A percentile compares a stretch with the other conserved stretches of the same genome.
Conservation (phyloP, 35 echinoderm and acorn worm species). For the Antedon bifida region DNA sequence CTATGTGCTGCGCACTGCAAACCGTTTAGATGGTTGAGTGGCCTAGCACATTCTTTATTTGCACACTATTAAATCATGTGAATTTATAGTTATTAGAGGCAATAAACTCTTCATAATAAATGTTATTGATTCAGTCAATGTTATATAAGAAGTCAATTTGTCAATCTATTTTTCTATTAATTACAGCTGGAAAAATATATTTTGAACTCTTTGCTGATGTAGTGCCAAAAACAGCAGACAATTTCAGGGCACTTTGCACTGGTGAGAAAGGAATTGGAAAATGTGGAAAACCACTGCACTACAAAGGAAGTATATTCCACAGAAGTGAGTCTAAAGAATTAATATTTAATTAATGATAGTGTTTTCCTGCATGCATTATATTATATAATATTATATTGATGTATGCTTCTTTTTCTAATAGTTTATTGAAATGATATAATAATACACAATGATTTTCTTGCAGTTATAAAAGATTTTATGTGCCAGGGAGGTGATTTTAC, state of each 20-base stretch:
- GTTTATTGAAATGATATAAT: too few species aligned
- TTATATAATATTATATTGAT: too few species aligned
- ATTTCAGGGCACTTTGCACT: conserved; percentile 62
- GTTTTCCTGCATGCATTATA: too few species aligned
- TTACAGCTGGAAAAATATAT: conserved; percentile 48
- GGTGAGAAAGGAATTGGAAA: conserved; percentile 62
- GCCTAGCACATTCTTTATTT: too few species aligned
- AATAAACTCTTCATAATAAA: too few species aligned
- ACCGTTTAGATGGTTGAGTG: too few species aligned
- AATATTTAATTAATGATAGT: background rate
- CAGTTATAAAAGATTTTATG: conserved; percentile 82
- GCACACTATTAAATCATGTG: too few species aligned
- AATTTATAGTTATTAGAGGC: too few species aligned
- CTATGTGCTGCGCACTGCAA: too few species aligned
- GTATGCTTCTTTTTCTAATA: too few species aligned
- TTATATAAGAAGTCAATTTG: too few species aligned
- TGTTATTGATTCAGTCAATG: too few species aligned
- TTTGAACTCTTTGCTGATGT: conserved; percentile 59
- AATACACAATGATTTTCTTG: background rate
- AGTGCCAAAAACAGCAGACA: conserved; percentile 66
- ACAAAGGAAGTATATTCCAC: conserved; percentile 64
- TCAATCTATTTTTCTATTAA: background rate
- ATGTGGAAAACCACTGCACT: conserved; percentile 46
- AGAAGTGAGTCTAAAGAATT: conserved; percentile 68
- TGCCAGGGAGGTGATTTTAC: conserved; percentile 84